phyloP scores from a whole-genome alignment of 2,888 invertebrate genomes.

The Cheilosia impressa region DNA sequence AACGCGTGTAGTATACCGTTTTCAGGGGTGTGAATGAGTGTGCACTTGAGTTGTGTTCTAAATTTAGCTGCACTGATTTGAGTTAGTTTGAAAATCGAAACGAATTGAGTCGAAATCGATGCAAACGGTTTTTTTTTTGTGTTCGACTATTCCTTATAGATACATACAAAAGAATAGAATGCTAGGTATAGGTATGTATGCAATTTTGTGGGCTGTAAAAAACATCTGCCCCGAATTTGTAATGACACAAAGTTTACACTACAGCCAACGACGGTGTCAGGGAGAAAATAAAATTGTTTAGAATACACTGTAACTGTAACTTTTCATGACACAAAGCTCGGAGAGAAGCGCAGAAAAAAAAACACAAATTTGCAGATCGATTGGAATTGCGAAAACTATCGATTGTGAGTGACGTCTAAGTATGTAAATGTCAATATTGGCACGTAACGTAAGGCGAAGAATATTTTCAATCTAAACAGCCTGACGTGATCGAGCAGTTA shows the following conservation, averaged over 20 bases:
- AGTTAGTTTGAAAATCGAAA: conserved; percentile 43
- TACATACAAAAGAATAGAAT: not conserved
- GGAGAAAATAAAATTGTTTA: conserved; percentile 43
- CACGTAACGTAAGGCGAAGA: conserved; percentile 47
- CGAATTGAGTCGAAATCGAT: conserved; percentile 66
- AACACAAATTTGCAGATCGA: conserved; percentile 18
- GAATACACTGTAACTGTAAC: conserved; percentile 24
- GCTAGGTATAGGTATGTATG: not conserved
- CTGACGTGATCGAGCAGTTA: not conserved
- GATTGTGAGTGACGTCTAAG: conserved; percentile 58
- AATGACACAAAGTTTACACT: conserved; percentile 58
- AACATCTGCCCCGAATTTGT: conserved; percentile 28
- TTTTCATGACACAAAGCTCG: conserved; percentile 43
- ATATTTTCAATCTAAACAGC: not conserved
- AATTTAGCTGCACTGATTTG: conserved; percentile 55
- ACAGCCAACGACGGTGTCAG: conserved; percentile 48
- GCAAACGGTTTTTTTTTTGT: conserved; percentile 35
- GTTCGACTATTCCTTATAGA: not conserved
- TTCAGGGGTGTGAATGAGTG: conserved; percentile 31
- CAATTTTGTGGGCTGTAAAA: conserved; percentile 23
- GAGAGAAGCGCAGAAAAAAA: conserved; percentile 26
- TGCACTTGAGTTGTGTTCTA: conserved; percentile 70
- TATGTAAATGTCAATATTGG: conserved; percentile 36
- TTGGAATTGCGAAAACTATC: conserved; percentile 39
- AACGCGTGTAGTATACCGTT: conserved; percentile 42